phyloP scores from a whole-genome alignment of 1,140 invertebrate genomes.

The Heterodera schachtii region DNA sequence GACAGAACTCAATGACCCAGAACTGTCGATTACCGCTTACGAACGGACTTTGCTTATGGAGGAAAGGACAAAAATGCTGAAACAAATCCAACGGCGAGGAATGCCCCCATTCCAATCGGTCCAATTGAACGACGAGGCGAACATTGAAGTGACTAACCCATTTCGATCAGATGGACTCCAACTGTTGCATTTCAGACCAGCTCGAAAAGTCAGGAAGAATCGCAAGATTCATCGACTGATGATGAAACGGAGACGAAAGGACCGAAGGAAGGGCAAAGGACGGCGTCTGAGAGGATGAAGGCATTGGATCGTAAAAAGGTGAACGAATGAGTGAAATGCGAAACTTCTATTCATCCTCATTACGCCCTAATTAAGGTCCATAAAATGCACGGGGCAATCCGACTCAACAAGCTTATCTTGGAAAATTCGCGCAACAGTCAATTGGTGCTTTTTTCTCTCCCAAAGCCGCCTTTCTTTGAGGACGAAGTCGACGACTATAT shows the following conservation, averaged over 20 bases:
- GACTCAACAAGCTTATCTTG: conserved; percentile 94
- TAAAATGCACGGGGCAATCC: conserved; percentile 96
- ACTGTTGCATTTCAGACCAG: background rate
- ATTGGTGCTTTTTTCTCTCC: conserved; percentile 94
- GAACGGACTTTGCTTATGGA: conserved; percentile 98
- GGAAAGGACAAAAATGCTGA: conserved; percentile 92
- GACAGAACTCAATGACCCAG: conserved; percentile 74
- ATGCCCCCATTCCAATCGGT: conserved; percentile 65
- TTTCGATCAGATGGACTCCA: background rate
- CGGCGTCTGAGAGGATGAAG: conserved; percentile 46
- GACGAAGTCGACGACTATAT: conserved; percentile 58
- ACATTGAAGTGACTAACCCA: conserved; percentile 16
- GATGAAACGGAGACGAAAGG: conserved; percentile 5
- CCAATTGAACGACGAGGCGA: conserved; percentile 19
- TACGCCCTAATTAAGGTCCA: conserved; percentile 46
- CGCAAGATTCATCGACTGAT: conserved; percentile 5
- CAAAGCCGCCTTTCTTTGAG: conserved; percentile 81
- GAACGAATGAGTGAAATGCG: no score
- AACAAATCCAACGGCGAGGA: conserved; percentile 64
- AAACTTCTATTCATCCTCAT: no score
- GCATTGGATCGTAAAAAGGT: conserved; percentile 54
- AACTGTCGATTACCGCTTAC: conserved; percentile 97
- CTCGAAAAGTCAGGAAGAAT: background rate
- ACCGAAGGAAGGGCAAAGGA: background rate
- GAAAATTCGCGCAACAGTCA: conserved; percentile 94